A percentile compares a stretch with the other conserved stretches of the same genome.
Evolutionary conservation across 2,888 invertebrate species (phyloP).

Genomic region (Protodeltote pygarga): DNA sequence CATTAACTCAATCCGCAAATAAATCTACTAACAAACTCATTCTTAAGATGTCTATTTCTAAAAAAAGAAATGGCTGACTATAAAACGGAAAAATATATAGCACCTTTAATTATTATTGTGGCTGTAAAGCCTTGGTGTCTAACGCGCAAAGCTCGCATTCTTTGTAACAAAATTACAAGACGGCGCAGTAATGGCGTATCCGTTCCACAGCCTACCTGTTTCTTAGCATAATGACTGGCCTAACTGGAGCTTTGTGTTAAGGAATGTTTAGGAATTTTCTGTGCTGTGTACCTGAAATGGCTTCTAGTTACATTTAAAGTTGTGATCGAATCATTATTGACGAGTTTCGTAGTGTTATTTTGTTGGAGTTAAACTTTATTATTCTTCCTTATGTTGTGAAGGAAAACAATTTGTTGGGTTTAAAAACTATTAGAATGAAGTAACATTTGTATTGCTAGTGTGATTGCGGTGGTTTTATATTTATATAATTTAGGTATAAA

Average conservation of each 20-base stretch:
- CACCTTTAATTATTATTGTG: slow-evolving; percentile 39
- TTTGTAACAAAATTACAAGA: slow-evolving; percentile 45
- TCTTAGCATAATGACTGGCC: slow-evolving; percentile 71
- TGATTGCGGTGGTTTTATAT: too few species aligned
- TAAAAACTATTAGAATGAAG: neutral
- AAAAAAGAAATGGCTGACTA: slow-evolving; percentile 7
- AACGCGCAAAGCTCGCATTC: slow-evolving; percentile 30
- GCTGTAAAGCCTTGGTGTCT: slow-evolving; percentile 29
- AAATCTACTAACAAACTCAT: slow-evolving; percentile 3
- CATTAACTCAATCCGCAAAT: slow-evolving; percentile 2
- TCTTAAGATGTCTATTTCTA: slow-evolving; percentile 7
- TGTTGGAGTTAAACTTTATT: slow-evolving; percentile 20
- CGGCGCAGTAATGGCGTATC: slow-evolving; percentile 36
- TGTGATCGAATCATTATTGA: slow-evolving; percentile 43
- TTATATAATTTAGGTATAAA: too few species aligned
- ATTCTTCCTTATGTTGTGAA: slow-evolving; percentile 29
- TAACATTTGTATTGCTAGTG: neutral
- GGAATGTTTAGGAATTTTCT: slow-evolving; percentile 57
- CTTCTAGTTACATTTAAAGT: slow-evolving; percentile 34
- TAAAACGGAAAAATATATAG: slow-evolving; percentile 33
- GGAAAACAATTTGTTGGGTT: slow-evolving; percentile 1
- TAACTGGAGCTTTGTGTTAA: slow-evolving; percentile 69
- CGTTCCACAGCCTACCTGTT: slow-evolving; percentile 66
- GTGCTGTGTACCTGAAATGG: slow-evolving; percentile 30
- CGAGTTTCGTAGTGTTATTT: slow-evolving; percentile 18